Evolutionary conservation across 2,113 vertebrate genomes (phyloP).

Genomic region (Anseranas semipalmata): DNA sequence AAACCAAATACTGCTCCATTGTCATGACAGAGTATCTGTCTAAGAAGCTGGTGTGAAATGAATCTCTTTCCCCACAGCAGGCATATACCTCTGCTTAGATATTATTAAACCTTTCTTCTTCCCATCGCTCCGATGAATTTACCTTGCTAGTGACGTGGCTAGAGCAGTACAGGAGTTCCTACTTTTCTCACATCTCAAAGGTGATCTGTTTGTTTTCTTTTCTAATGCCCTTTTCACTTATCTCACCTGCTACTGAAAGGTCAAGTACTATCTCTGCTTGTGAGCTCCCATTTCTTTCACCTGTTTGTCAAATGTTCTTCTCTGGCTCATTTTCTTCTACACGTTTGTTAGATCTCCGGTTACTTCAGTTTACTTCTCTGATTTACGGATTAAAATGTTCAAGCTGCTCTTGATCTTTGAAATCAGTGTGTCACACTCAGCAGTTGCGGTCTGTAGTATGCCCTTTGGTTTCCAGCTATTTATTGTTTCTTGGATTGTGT

Average conservation of each 20-base stretch:
- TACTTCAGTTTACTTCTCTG: not conserved
- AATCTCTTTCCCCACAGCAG: not conserved
- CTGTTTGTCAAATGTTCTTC: not conserved
- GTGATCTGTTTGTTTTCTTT: fast-evolving
- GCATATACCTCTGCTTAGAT: not conserved
- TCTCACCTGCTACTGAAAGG: not conserved
- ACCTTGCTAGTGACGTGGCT: not conserved
- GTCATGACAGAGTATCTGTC: not conserved
- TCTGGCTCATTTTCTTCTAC: not conserved
- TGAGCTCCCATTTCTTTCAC: not conserved
- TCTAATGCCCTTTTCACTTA: not conserved
- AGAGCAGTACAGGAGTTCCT: not conserved
- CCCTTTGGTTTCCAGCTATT: not conserved
- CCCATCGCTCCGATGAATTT: not conserved
- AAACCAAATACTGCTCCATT: not conserved
- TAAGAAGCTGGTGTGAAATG: not conserved
- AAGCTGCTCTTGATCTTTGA: not conserved
- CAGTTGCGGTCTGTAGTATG: not conserved
- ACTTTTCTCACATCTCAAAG: not conserved
- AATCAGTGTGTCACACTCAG: not conserved
- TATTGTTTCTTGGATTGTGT: not conserved
- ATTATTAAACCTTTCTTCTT: not conserved
- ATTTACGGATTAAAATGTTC: not conserved
- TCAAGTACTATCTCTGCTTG: not conserved
- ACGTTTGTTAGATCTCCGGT: not conserved